Evolutionary conservation across 1,140 invertebrate genomes (phyloP).

Genomic region (Nylanderia fulva): DNA sequence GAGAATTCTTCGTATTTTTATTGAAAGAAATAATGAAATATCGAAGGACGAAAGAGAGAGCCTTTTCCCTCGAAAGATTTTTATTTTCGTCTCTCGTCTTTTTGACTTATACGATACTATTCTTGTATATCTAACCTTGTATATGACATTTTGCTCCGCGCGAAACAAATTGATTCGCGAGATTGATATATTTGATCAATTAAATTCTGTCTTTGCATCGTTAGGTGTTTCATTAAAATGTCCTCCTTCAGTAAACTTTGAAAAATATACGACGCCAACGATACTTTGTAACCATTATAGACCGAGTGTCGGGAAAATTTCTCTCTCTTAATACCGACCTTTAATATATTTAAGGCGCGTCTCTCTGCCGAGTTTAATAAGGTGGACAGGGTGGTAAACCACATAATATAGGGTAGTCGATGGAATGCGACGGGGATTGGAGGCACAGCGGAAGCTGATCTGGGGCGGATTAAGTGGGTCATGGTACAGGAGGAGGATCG

Average conservation of each 20-base stretch:
- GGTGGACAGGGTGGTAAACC: conserved; percentile 29
- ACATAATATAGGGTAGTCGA: conserved; percentile 50
- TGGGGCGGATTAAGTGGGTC: conserved; percentile 75
- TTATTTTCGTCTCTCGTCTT: background rate
- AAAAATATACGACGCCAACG: background rate
- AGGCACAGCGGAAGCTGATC: conserved; percentile 68
- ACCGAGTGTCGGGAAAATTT: conserved; percentile 5
- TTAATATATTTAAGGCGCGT: conserved; percentile 39
- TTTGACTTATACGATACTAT: too few species aligned
- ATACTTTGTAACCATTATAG: background rate
- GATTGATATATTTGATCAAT: conserved; percentile 1
- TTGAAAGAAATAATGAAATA: background rate
- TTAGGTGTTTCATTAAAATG: conserved; percentile 20
- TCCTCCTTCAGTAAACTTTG: conserved; percentile 2
- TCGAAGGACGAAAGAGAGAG: background rate
- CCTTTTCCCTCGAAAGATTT: background rate
- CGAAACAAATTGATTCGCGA: background rate
- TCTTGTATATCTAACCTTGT: background rate
- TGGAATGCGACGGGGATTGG: conserved; percentile 61
- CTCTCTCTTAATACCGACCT: conserved; percentile 2
- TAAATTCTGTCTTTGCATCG: background rate
- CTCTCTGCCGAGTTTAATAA: conserved; percentile 43
- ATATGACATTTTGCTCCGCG: background rate
- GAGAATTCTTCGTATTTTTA: background rate
- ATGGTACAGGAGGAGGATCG: conserved; percentile 49